Conservation (phyloP, 2,888 invertebrate species). For the Holacanthella duospinosa region DNA sequence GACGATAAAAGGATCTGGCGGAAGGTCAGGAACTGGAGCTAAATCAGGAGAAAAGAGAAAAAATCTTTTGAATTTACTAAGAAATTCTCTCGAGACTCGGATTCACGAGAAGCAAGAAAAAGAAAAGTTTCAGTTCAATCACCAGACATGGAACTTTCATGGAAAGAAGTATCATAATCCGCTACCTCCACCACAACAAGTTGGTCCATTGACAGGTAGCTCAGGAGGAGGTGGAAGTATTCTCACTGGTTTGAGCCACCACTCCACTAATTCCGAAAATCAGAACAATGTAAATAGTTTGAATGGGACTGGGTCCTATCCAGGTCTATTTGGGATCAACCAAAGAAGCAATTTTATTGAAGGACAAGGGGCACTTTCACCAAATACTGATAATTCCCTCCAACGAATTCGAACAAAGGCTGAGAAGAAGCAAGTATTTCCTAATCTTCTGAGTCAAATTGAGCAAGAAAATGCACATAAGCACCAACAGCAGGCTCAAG, state of each 20-base stretch:
- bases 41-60: conserved; percentile 20
- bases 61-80: conserved; percentile 29
- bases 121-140: conserved; percentile 37
- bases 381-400: conserved; percentile 12
- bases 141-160: conserved; percentile 38
- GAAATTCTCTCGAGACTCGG: conserved; percentile 32
- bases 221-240: neutral
- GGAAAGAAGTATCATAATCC: conserved; percentile 35
- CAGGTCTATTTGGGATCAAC: conserved; percentile 14
- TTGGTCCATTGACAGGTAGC: neutral
- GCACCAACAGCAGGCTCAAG: conserved; percentile 21
- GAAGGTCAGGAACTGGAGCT: neutral
- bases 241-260: neutral
- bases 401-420: conserved; percentile 69
- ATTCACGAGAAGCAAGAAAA: conserved; percentile 35
- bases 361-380: conserved; percentile 3
- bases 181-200: conserved; percentile 21
- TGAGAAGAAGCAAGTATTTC: conserved; percentile 55
- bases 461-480: conserved; percentile 34
- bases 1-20: conserved; percentile 6
- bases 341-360: conserved; percentile 9
- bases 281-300: conserved; percentile 1
- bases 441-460: conserved; percentile 36
- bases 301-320: conserved; percentile 7
- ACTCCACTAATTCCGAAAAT: conserved; percentile 5